These are phyloP conservation scores for Phallusia fumigata DNA, from an alignment of 23 tunicate species.

Conservation along the genomic window DNA sequence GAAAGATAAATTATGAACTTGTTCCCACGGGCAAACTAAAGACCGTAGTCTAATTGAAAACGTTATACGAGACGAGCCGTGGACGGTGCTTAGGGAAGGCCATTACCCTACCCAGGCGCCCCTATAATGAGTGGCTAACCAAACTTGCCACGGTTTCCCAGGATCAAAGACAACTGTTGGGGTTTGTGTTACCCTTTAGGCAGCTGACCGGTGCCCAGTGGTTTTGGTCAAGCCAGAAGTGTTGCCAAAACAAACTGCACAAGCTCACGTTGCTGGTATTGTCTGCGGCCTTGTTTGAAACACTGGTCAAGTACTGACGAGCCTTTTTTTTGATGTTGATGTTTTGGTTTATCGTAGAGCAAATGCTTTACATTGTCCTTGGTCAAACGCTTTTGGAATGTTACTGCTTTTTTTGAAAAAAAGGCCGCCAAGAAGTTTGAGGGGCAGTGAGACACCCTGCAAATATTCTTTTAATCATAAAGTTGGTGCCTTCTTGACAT, in stretches of 20 bases:
- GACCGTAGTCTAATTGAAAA: not conserved
- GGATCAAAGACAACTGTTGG: not conserved
- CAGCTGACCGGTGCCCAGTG: conserved; percentile 13
- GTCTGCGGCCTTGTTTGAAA: not conserved
- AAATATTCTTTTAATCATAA: no score
- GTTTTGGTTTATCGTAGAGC: no score
- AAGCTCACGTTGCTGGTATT: not conserved
- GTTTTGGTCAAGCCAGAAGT: conserved; percentile 1
- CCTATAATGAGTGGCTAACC: conserved; percentile 4
- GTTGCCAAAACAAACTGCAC: conserved; percentile 3
- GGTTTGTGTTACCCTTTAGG: not conserved
- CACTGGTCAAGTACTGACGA: no score
- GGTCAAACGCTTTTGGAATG: no score
- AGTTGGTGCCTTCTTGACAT: no score
- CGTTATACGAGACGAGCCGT: not conserved
- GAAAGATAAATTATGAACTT: not conserved
- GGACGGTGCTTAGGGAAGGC: not conserved
- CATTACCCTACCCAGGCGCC: not conserved
- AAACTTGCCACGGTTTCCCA: not conserved
- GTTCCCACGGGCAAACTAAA: not conserved
- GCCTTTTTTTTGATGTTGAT: no score
- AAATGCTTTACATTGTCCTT: no score
- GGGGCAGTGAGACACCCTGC: no score
- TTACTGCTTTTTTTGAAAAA: no score
- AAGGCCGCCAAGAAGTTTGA: no score